Percentiles rank a stretch among this genome's conserved stretches.
phyloP scores from a whole-genome alignment of 2,113 vertebrate species.

The Channa maculata region DNA sequence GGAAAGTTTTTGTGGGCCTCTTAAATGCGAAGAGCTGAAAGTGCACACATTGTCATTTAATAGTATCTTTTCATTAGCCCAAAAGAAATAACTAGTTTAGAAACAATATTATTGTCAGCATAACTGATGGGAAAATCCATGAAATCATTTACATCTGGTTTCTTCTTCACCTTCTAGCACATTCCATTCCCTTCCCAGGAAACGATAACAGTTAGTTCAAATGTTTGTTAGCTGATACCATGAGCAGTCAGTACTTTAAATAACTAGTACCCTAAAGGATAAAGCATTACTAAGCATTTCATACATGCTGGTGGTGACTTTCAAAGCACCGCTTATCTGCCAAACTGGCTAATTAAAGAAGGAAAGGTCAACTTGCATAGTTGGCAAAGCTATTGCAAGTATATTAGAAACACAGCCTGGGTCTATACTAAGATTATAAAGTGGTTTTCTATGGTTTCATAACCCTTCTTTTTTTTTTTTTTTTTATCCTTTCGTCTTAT shows the following conservation, averaged over 20 bases:
- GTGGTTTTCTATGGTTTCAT: no score
- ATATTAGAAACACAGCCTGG: neutral
- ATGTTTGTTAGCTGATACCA: neutral
- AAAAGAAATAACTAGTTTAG: neutral
- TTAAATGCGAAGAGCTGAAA: neutral
- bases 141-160: neutral
- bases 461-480: no score
- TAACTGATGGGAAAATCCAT: neutral
- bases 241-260: slow-evolving; percentile 25
- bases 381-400: neutral
- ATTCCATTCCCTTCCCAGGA: slow-evolving; percentile 8
- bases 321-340: neutral
- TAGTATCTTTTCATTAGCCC: neutral
- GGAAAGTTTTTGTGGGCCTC: neutral
- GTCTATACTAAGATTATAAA: no score
- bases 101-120: neutral
- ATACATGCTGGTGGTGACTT: neutral
- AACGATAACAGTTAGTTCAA: neutral
- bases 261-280: slow-evolving; percentile 17
- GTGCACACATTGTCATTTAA: neutral
- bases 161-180: slow-evolving; percentile 1
- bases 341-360: neutral
- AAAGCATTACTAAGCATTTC: neutral
- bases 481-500: no score
- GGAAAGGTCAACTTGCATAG: slow-evolving; percentile 7